These are phyloP conservation scores for Drosophila infuscata DNA, from an alignment of 2,888 invertebrate species.

Conservation along the genomic window DNA sequence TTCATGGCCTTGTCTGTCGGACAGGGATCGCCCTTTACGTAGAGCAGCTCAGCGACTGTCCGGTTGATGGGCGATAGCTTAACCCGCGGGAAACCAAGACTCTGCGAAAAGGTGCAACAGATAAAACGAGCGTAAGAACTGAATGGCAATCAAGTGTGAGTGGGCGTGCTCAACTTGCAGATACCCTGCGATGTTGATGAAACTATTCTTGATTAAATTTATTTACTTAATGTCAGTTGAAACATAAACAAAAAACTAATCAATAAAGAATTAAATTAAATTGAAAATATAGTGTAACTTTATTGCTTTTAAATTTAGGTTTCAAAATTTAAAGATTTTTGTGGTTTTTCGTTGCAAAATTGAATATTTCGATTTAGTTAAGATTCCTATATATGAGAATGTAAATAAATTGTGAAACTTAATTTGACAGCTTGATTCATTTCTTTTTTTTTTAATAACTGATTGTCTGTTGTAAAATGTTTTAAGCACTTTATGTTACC, in stretches of 20 bases:
- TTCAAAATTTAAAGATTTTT: rapidly evolving
- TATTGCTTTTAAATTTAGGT: not conserved
- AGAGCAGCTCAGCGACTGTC: conserved; percentile 80
- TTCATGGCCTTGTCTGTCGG: conserved; percentile 72
- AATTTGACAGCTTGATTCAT: not conserved
- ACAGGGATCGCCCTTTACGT: conserved; percentile 81
- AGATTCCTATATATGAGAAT: no score
- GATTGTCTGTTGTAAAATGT: not conserved
- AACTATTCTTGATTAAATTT: not conserved
- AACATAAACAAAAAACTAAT: not conserved
- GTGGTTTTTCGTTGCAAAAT: no score
- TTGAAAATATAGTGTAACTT: not conserved
- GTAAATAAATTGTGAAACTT: no score
- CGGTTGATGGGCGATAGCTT: conserved; percentile 76
- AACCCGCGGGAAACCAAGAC: conserved; percentile 83
- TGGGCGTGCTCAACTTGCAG: not conserved
- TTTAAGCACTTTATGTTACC: not conserved
- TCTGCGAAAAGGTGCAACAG: conserved; percentile 67
- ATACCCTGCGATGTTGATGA: not conserved
- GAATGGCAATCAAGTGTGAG: not conserved
- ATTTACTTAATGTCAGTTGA: not conserved
- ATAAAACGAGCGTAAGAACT: conserved; percentile 1
- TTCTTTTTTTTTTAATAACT: not conserved
- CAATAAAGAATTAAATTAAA: not conserved
- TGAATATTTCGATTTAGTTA: no score